phyloP scores from a whole-genome alignment of 2,888 invertebrate species.

The Dastarcus helophoroides region DNA sequence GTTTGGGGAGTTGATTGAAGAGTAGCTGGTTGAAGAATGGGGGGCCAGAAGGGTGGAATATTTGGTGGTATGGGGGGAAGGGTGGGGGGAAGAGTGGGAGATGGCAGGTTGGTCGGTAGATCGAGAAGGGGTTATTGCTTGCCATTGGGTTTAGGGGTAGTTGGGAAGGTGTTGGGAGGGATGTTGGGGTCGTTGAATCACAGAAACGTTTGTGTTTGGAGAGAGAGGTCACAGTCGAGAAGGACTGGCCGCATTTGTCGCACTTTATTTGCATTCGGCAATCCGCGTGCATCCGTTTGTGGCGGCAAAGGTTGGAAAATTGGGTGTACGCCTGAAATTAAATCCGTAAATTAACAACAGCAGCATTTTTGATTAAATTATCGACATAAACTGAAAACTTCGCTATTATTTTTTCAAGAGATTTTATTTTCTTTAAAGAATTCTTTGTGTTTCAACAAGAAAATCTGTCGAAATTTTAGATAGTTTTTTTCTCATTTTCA shows the following conservation, averaged over 20 bases:
- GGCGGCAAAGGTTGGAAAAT: conserved; percentile 98
- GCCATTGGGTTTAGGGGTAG: conserved; percentile 28
- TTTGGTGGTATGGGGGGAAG: conserved; percentile 38
- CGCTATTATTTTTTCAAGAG: too few species aligned
- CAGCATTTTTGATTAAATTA: too few species aligned
- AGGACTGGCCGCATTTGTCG: conserved; percentile 85
- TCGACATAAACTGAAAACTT: too few species aligned
- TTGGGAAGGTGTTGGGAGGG: conserved; percentile 28
- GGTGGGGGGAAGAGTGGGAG: conserved; percentile 53
- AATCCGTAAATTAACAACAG: too few species aligned
- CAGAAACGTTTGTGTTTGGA: conserved; percentile 95
- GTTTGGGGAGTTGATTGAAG: conserved; percentile 43
- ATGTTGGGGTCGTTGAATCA: conserved; percentile 58
- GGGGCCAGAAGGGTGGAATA: conserved; percentile 36
- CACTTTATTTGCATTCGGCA: conserved; percentile 92
- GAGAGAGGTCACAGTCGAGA: conserved; percentile 82
- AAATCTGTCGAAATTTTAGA: too few species aligned
- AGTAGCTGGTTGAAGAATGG: conserved; percentile 52
- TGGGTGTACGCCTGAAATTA: conserved; percentile 83
- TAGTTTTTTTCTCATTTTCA: too few species aligned
- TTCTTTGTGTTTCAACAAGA: too few species aligned
- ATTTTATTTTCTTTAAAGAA: too few species aligned
- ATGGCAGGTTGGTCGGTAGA: conserved; percentile 53
- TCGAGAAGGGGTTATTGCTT: conserved; percentile 48
- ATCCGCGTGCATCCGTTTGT: conserved; percentile 96